phyloP scores from a whole-genome alignment of 2,113 vertebrate species.

The Triplophysa siluroides region DNA sequence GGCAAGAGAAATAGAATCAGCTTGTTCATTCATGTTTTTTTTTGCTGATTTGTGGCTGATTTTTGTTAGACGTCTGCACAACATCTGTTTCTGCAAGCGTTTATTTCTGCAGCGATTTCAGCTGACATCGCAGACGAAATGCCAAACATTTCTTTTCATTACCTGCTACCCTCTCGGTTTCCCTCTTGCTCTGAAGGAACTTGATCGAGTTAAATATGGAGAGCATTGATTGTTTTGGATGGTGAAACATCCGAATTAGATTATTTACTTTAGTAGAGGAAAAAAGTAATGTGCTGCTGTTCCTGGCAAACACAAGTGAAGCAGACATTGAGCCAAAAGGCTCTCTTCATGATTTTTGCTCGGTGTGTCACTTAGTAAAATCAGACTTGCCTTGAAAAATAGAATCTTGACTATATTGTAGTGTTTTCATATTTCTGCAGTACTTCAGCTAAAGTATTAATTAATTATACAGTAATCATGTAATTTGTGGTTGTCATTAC shows the following conservation, averaged over 20 bases:
- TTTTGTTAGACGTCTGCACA: conserved; percentile 30
- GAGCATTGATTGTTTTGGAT: conserved; percentile 51
- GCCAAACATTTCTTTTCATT: conserved; percentile 48
- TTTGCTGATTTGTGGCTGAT: conserved; percentile 23
- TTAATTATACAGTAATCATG: conserved; percentile 1
- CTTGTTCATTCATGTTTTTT: conserved; percentile 12
- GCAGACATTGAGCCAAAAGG: conserved; percentile 16
- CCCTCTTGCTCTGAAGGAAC: conserved; percentile 36
- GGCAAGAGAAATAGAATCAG: conserved; percentile 13
- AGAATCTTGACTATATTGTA: not conserved
- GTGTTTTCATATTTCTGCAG: not conserved
- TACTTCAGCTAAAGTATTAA: conserved; percentile 16
- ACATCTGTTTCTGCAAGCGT: conserved; percentile 50
- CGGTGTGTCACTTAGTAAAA: not conserved
- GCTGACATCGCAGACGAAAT: conserved; percentile 47
- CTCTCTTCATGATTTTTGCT: conserved; percentile 12
- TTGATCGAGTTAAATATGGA: conserved; percentile 46
- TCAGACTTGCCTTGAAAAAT: not conserved
- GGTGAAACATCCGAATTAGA: conserved; percentile 47
- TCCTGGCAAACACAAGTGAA: conserved; percentile 30
- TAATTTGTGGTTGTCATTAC: conserved; percentile 19
- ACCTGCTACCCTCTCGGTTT: conserved; percentile 40
- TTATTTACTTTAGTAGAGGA: conserved; percentile 33
- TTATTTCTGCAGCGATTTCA: conserved; percentile 36
- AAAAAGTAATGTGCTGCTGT: conserved; percentile 8